Evolutionary conservation across 2,797 vertebrate species (phyloP), one percentile per base, ranked within the genome.

Genomic region (Neopelma chrysocephalum): DNA sequence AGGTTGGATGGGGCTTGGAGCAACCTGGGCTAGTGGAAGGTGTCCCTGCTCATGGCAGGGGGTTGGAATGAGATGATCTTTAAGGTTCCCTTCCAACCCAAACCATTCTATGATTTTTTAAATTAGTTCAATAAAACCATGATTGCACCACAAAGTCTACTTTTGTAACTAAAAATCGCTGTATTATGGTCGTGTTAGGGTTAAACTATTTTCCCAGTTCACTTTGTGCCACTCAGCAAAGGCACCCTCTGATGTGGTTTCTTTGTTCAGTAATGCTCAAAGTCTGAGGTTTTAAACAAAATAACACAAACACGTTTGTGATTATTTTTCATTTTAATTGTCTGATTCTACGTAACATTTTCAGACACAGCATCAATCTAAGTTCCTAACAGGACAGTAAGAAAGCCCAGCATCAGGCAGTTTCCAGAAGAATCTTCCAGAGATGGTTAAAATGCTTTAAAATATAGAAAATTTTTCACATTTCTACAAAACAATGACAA

Each of bases 281-380:
- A 69, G 60, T 25, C 42, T 18, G 32, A 29, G 10, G 10, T 15
- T 82, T 70, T 12, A 45, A 83, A 87, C 47, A 79, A 86, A 94
- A 14, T 3, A 45, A 71, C 66, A 60, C 70, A 23, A 38, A 77
- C 38, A 11, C 19, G 18, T 27, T 25, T 23, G 65, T 71, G 76
- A 83, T 43, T 36, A 40, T 60, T 84, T 79, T 86, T 62, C 40
- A 15, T 43, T 96, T 96, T 96, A 97, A 90, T 92, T 40, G 83
- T 50, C 90, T 92, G 89, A 84, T 29, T 93, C 15, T 42, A 70
- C 43, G 29, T 42, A 92, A 23, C 70, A 78, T 29, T 83, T 90
- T 87, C 89, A 92, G 94, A 85, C 65, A 42, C 31, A 53, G 21
- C 69, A 93, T 79, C 77, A 45, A 45, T 36, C 57, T 73, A 80